A percentile compares a stretch with the other conserved stretches of the same genome.
phyloP scores from a whole-genome alignment of 2,797 vertebrate genomes.

The Argyrosomus regius region DNA sequence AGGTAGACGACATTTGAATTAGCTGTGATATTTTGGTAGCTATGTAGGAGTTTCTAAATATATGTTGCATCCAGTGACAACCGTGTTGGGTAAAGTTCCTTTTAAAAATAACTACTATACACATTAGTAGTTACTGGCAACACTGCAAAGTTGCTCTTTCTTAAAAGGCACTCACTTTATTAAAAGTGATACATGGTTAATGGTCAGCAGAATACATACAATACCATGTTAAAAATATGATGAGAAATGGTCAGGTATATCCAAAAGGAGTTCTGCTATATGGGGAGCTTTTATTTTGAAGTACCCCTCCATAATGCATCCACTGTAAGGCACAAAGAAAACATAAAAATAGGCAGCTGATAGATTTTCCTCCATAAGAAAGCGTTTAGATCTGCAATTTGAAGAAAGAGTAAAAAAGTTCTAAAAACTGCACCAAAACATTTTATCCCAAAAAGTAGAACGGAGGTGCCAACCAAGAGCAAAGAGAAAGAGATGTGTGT shows the following conservation, averaged over 20 bases:
- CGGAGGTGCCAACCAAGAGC: too few relatives aligned
- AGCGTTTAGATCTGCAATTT: not conserved
- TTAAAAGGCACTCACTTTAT: not conserved
- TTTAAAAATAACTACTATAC: too few relatives aligned
- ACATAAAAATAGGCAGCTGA: not conserved
- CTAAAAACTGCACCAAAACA: too few relatives aligned
- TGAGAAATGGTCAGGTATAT: not conserved
- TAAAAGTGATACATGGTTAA: not conserved
- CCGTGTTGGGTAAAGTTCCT: too few relatives aligned
- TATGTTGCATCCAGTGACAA: too few relatives aligned
- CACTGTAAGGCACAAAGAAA: not conserved
- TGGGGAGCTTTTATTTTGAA: conserved; percentile 22
- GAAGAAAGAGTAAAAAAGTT: not conserved
- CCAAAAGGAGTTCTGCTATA: not conserved
- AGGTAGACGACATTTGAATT: too few relatives aligned
- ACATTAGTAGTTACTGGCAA: not conserved
- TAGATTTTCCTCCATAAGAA: not conserved
- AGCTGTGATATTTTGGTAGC: too few relatives aligned
- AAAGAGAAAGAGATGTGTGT: not conserved
- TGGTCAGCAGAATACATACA: not conserved
- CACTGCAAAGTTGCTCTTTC: not conserved
- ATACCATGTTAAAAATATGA: too few relatives aligned
- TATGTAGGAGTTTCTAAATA: too few relatives aligned
- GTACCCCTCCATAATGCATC: not conserved
- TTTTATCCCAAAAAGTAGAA: too few relatives aligned